Evolutionary conservation across 2,888 invertebrate genomes (phyloP), one percentile per base, ranked within the genome.

Genomic region (Pantelozetes paolii): DNA sequence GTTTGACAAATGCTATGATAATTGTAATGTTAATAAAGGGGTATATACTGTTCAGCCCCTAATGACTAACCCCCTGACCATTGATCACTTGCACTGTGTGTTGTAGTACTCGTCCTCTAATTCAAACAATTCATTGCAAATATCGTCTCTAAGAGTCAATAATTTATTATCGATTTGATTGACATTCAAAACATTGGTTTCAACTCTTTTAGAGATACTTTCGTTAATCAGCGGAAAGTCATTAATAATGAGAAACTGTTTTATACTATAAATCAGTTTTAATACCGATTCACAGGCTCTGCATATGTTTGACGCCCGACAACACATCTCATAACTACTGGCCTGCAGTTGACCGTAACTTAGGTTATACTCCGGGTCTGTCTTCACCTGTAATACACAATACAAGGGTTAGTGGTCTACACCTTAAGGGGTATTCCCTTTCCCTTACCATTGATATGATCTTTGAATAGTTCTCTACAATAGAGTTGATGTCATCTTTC

Each of bases 181-280:
- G 0, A 90, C 90, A 74, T 93, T 88, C 81, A 92, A 94, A 15
- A 94, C 83, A 81, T 92, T 77, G 9, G 28, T n/a, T n/a, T 57
- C 69, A 0, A 92, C 92, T 81, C 94, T 95, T 79, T 91, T 90
- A n/a, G 91, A 89, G 77, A 98, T 97, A 0, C 96, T 93, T 81
- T 97, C 95, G 82, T 98, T 98, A 0, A 98, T 94, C 1, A 96
- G 95, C 62, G 95, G 95, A 82, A 99, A 99, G 83, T 99, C 98
- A 82, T 98, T 98, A 26, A 99, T 86, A 80, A 98, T 96, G 62
- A 98, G 85, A 83, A 97, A 99, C 81, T 99, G 97, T 81, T 98
- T 98, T 77, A 99, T 92, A 82, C 98, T 97, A 0, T 96, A 94
- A 0, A 97, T 95, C 36, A 99, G 85, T 83, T 97, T 97, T 91